Percentiles rank a stretch among this genome's conserved stretches.
phyloP scores from a whole-genome alignment of 2,888 invertebrate species.

The Polietes domitor region DNA sequence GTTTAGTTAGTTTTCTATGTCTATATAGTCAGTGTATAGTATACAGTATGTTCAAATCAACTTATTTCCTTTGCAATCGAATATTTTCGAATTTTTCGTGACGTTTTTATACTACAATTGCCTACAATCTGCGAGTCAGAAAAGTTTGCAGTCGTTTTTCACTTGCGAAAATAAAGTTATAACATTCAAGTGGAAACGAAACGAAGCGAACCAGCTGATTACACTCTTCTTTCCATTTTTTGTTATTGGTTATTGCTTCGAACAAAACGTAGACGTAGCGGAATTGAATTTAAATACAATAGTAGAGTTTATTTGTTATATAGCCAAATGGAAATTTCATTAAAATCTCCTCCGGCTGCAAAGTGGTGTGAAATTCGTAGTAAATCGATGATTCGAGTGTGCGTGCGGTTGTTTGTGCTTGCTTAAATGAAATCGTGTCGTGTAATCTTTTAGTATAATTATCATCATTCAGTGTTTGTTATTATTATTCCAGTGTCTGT shows the following conservation, averaged over 20 bases:
- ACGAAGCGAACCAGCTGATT: conserved; percentile 7
- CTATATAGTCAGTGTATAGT: too few relatives aligned
- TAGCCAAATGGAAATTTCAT: not conserved
- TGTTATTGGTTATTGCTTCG: not conserved
- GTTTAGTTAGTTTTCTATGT: not conserved
- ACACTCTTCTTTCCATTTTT: not conserved
- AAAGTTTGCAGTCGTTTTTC: not conserved
- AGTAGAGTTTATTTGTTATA: not conserved
- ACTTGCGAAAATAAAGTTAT: not conserved
- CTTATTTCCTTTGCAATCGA: not conserved
- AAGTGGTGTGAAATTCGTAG: too few relatives aligned
- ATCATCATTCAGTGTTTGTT: too few relatives aligned
- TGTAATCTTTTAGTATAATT: too few relatives aligned
- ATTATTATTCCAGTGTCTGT: too few relatives aligned
- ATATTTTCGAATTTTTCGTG: not conserved
- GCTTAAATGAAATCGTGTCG: too few relatives aligned
- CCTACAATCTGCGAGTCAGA: not conserved
- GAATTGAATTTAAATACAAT: conserved; percentile 32
- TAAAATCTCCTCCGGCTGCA: not conserved
- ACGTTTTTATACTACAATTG: not conserved
- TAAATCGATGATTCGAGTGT: too few relatives aligned
- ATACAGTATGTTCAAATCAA: not conserved
- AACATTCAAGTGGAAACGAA: not conserved
- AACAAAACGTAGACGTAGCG: not conserved
- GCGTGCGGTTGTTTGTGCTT: too few relatives aligned